These are phyloP conservation scores for Sebastes oblongus DNA, from an alignment of 2,797 vertebrate species.

Conservation along the genomic window DNA sequence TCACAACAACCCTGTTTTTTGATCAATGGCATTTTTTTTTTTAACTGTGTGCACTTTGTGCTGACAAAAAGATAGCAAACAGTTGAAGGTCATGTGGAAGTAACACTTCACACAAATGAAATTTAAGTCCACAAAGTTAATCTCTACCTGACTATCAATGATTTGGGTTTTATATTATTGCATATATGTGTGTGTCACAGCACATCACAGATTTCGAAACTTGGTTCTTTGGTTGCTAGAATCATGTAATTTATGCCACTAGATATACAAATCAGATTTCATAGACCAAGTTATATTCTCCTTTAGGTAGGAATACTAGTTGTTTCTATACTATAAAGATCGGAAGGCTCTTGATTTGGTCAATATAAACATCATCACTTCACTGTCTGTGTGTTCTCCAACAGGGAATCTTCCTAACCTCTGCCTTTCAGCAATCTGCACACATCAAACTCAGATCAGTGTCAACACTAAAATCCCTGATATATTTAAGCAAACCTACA, in stretches of 20 bases:
- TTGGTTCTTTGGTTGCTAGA: background rate
- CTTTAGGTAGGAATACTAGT: background rate
- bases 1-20: background rate
- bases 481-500: background rate
- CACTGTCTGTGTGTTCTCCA: background rate
- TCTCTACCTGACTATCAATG: background rate
- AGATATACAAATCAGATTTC: background rate
- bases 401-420: conserved; percentile 1
- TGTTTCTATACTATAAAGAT: background rate
- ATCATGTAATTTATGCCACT: background rate
- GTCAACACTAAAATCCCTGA: background rate
- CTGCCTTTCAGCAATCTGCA: background rate
- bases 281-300: background rate
- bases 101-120: background rate
- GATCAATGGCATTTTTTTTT: background rate
- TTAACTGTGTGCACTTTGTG: background rate
- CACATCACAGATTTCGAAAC: background rate
- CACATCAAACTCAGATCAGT: background rate
- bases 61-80: background rate
- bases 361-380: background rate
- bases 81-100: background rate
- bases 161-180: background rate
- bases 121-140: background rate
- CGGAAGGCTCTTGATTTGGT: conserved; percentile 6
- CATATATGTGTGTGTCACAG: background rate